Evolutionary conservation across 2,113 vertebrate genomes (phyloP), one percentile per base, ranked within the genome.

Genomic region (Perccottus glenii): DNA sequence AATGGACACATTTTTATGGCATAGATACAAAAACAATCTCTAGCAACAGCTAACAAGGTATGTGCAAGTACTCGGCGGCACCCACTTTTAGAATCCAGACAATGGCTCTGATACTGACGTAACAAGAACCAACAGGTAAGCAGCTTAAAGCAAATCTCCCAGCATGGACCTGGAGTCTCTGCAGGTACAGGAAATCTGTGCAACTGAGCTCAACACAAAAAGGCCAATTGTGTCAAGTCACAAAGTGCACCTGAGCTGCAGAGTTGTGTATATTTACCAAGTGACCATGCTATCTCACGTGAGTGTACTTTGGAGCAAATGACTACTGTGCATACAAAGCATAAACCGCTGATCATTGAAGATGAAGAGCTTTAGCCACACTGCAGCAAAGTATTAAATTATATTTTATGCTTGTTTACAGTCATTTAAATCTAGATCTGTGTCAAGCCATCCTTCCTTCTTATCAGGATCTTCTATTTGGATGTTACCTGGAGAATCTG

Each of bases 401-500:
- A 67, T 27, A 10, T 64, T 0, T 42, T 11, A 11, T 32, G 36
- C 49, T 75, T 10, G 11, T 9, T 38, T 7, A 62, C 2, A 44
- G 63, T 68, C 14, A 59, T 11, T 60, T 27, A 58, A 56, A 42
- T 3, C 43, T 27, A 4, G 35, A 46, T 57, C 44, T 71, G n/a
- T 51, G 16, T 59, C 45, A 70, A 75, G 65, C 47, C 45, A 62
- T 70, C 66, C 70, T 61, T 78, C 67, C 52, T 82, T 59, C 71
- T 50, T 44, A 42, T 58, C 71, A 71, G 79, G 75, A 46, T 86
- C 70, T 86, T 78, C 72, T 73, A 75, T 45, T 57, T 35, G 73
- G 75, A 84, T 84, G 86, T 97, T 96, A 98, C 96, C 96, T 96
- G 94, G 81, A 81, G 83, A 82, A 78, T 95, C 89, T 81, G 91